Percentiles rank a stretch among this genome's conserved stretches.
These are phyloP conservation scores for Catharus fuscescens DNA, from an alignment of 2,113 vertebrate genomes.

Conservation along the genomic window DNA sequence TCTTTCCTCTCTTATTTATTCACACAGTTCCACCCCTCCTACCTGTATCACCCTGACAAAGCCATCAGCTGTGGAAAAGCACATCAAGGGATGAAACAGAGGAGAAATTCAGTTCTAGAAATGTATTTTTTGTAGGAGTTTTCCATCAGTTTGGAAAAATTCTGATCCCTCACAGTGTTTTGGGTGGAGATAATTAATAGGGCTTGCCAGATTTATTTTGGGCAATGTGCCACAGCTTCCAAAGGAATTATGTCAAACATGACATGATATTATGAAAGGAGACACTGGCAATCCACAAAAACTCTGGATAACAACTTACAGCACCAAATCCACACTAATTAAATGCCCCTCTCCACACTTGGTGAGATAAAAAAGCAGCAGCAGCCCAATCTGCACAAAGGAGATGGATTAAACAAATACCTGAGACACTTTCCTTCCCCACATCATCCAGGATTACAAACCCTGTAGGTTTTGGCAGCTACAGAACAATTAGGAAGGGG, in stretches of 20 bases:
- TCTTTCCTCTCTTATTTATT: not conserved
- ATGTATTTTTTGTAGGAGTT: not conserved
- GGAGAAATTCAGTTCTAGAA: not conserved
- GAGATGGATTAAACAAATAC: not conserved
- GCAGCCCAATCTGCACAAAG: not conserved
- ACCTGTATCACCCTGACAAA: not conserved
- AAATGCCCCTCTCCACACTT: not conserved
- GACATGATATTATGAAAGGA: fast-evolving
- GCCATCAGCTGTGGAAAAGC: not conserved
- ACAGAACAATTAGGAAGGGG: not conserved
- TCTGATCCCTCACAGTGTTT: not conserved
- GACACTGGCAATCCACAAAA: not conserved
- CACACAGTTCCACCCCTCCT: not conserved
- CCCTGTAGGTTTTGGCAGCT: not conserved
- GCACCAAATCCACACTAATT: not conserved
- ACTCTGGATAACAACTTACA: not conserved
- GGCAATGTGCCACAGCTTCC: not conserved
- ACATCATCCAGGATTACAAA: not conserved
- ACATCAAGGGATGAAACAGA: not conserved
- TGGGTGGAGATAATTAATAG: not conserved
- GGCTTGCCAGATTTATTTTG: slow-evolving; percentile 1
- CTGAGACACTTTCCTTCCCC: not conserved
- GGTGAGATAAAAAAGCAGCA: not conserved
- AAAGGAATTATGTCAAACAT: not conserved
- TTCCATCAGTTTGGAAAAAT: not conserved